phyloP scores from a whole-genome alignment of 23 tunicate species.

The Ciona savignyi region DNA sequence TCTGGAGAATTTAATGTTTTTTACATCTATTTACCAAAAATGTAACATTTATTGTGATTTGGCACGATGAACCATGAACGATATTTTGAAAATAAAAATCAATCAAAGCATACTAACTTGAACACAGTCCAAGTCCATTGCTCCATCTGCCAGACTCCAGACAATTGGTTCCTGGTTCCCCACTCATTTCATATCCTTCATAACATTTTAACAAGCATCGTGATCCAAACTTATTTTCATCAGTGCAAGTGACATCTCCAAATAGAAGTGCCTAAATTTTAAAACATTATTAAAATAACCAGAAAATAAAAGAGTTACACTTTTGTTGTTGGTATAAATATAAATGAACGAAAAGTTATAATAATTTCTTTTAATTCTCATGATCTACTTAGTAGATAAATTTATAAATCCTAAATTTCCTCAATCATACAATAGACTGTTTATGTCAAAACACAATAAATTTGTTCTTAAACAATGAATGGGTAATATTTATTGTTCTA shows the following conservation, averaged over 20 bases:
- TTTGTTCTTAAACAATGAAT: background rate
- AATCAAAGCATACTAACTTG: conserved; percentile 32
- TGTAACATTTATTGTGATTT: background rate
- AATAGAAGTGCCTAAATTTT: conserved; percentile 46
- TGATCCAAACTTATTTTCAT: conserved; percentile 61
- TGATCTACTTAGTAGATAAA: background rate
- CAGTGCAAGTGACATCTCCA: conserved; percentile 65
- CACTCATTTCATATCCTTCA: conserved; percentile 51
- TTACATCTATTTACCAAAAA: background rate
- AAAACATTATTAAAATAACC: background rate
- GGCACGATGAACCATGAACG: no score
- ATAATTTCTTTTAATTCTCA: no score
- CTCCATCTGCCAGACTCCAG: conserved; percentile 43
- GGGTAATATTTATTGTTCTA: no score
- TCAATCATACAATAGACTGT: no score
- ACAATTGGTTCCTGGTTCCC: conserved; percentile 36
- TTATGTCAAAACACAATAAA: background rate
- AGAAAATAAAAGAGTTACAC: no score
- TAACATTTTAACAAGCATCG: conserved; percentile 39
- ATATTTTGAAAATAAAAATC: no score
- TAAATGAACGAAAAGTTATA: no score
- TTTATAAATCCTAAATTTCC: no score
- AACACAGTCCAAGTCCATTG: conserved; percentile 62
- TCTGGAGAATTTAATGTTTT: conserved; percentile 12
- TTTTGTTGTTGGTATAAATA: no score